phyloP scores from a whole-genome alignment of 2,888 invertebrate species.

The Cacoxenus indagator region DNA sequence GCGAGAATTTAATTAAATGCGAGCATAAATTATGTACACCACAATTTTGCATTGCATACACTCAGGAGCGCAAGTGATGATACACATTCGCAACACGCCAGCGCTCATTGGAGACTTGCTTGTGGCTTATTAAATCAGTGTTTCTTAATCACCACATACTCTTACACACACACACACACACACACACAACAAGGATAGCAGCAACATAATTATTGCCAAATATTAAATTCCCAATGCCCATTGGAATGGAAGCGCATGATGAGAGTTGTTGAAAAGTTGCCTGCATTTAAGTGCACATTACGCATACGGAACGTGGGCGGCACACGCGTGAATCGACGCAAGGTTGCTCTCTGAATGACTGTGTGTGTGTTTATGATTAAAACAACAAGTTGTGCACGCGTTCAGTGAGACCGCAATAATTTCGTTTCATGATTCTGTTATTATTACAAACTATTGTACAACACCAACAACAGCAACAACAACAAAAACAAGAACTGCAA shows the following conservation, averaged over 20 bases:
- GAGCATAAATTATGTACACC: slow-evolving; percentile 54
- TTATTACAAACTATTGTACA: not conserved
- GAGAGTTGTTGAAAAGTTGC: too few relatives aligned
- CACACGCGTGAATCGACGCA: too few relatives aligned
- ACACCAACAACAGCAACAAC: not conserved
- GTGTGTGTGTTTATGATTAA: too few relatives aligned
- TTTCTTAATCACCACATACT: slow-evolving; percentile 3
- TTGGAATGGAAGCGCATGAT: too few relatives aligned
- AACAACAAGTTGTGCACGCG: too few relatives aligned
- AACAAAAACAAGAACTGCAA: not conserved
- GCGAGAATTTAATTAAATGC: slow-evolving; percentile 62
- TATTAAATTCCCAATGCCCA: slow-evolving; percentile 11
- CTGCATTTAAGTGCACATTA: not conserved
- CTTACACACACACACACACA: not conserved
- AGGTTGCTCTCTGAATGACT: not conserved
- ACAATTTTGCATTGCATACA: slow-evolving; percentile 5
- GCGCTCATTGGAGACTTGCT: not conserved
- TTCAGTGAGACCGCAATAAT: not conserved
- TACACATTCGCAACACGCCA: not conserved
- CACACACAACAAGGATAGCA: not conserved
- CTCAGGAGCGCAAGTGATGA: not conserved
- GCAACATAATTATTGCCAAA: slow-evolving; percentile 10
- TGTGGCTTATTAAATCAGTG: slow-evolving; percentile 7
- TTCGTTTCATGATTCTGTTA: slow-evolving; percentile 15
- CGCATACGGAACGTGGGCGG: not conserved